These are phyloP conservation scores for Lapara coniferarum DNA, from an alignment of 2,888 invertebrate genomes.

Conservation along the genomic window DNA sequence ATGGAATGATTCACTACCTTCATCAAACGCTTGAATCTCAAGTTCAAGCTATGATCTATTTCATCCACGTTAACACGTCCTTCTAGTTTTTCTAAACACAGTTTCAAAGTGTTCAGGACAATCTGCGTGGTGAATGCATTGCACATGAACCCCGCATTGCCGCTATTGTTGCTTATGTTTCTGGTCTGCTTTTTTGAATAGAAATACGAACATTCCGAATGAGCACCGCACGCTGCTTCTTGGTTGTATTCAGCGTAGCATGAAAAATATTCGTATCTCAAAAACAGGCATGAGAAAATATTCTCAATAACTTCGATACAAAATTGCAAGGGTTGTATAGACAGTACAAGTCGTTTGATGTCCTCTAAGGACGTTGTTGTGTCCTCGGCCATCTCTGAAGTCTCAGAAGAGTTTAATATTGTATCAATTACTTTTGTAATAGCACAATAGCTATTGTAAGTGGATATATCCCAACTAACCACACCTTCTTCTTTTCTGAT, in stretches of 20 bases:
- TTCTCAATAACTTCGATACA: constrained; percentile 88
- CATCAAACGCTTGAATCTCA: constrained; percentile 64
- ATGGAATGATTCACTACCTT: constrained; percentile 86
- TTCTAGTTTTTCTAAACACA: constrained; percentile 78
- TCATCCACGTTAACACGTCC: constrained; percentile 57
- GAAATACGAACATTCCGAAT: constrained; percentile 79
- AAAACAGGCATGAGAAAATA: constrained; percentile 88
- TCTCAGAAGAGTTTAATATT: constrained; percentile 69
- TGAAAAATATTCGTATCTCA: constrained; percentile 85
- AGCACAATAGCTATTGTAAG: constrained; percentile 80
- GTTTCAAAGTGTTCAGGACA: constrained; percentile 82
- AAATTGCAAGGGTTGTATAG: constrained; percentile 72
- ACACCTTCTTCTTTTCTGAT: constrained; percentile 47
- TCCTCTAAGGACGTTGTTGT: constrained; percentile 73
- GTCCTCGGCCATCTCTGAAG: constrained; percentile 59
- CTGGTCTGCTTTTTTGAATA: constrained; percentile 71
- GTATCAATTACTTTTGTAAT: constrained; percentile 78
- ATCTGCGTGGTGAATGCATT: constrained; percentile 84
- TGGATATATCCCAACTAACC: constrained; percentile 74
- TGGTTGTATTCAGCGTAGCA: constrained; percentile 75
- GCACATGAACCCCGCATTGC: constrained; percentile 82
- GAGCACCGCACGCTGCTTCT: constrained; percentile 71
- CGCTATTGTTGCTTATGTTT: constrained; percentile 52
- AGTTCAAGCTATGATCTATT: constrained; percentile 49
- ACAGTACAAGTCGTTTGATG: constrained; percentile 73